Evolutionary conservation across 2,888 invertebrate genomes (phyloP).

Genomic region (Synergus laeviventris): DNA sequence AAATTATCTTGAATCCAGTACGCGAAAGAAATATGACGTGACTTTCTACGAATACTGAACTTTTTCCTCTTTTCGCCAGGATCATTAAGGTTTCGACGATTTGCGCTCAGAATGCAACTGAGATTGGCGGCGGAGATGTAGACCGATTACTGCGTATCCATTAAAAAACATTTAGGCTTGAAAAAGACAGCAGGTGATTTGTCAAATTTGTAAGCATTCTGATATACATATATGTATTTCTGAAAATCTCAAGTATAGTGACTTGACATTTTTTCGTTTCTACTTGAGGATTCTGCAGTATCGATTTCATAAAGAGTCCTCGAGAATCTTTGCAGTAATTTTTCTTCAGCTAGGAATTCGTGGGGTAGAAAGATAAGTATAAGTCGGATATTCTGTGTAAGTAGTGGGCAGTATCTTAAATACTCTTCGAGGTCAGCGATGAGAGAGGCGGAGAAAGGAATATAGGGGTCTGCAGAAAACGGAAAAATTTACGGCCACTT

Average conservation of each 20-base stretch:
- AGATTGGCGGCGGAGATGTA: slow-evolving; percentile 3
- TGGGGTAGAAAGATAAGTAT: slow-evolving; percentile 58
- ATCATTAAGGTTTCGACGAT: slow-evolving; percentile 41
- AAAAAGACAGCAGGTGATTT: neutral
- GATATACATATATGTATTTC: neutral
- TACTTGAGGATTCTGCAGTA: slow-evolving; percentile 29
- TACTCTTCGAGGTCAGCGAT: slow-evolving; percentile 54
- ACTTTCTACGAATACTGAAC: slow-evolving; percentile 56
- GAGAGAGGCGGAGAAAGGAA: slow-evolving; percentile 38
- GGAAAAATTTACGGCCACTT: slow-evolving; percentile 68
- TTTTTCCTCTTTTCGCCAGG: slow-evolving; percentile 45
- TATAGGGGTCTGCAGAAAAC: slow-evolving; percentile 44
- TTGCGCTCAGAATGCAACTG: slow-evolving; percentile 22
- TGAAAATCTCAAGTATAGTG: no score
- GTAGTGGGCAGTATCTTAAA: slow-evolving; percentile 63
- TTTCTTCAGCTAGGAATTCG: slow-evolving; percentile 59
- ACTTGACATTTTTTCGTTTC: neutral
- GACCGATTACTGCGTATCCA: slow-evolving; percentile 28
- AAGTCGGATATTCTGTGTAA: slow-evolving; percentile 62
- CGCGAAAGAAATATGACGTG: slow-evolving; percentile 56
- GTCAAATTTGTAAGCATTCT: neutral
- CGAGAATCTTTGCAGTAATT: slow-evolving; percentile 58
- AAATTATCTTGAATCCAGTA: slow-evolving; percentile 53
- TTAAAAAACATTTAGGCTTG: slow-evolving; percentile 4
- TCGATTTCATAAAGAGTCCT: slow-evolving; percentile 61